These are phyloP conservation scores for Anastrepha obliqua DNA, from an alignment of 1,140 invertebrate species.

Conservation along the genomic window DNA sequence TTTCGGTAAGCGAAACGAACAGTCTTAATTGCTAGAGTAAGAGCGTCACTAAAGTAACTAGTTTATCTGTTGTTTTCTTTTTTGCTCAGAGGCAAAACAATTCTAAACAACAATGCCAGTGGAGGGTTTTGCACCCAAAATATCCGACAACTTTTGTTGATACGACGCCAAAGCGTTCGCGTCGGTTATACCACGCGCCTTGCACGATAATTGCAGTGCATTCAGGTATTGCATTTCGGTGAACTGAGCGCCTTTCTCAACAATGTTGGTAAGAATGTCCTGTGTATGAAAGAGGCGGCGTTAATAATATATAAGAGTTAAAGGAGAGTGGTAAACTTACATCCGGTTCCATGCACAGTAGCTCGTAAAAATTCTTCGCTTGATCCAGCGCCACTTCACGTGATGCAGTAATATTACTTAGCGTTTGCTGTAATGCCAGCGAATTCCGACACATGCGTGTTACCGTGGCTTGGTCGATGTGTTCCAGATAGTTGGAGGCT, in stretches of 20 bases:
- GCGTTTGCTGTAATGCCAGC: conserved; percentile 88
- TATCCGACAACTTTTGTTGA: conserved; percentile 76
- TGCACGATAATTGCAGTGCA: conserved; percentile 83
- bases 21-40: conserved; percentile 34
- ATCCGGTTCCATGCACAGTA: conserved; percentile 89
- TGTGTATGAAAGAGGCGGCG: conserved; percentile 71
- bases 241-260: conserved; percentile 89
- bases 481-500: conserved; percentile 85
- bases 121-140: conserved; percentile 75
- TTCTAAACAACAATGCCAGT: conserved; percentile 68
- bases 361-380: conserved; percentile 91
- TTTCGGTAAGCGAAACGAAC: conserved; percentile 40
- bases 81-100: background rate
- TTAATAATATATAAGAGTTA: background rate
- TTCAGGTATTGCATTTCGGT: conserved; percentile 91
- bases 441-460: conserved; percentile 91
- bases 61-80: background rate
- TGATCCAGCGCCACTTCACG: conserved; percentile 90
- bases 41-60: background rate
- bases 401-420: conserved; percentile 89
- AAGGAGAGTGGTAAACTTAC: conserved; percentile 68
- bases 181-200: conserved; percentile 74
- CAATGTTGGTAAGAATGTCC: conserved; percentile 88
- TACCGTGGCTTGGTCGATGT: conserved; percentile 87
- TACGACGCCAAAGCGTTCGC: conserved; percentile 75